Conservation (phyloP, 2,888 invertebrate species). For the Cataglyphis rosenhaueri region DNA sequence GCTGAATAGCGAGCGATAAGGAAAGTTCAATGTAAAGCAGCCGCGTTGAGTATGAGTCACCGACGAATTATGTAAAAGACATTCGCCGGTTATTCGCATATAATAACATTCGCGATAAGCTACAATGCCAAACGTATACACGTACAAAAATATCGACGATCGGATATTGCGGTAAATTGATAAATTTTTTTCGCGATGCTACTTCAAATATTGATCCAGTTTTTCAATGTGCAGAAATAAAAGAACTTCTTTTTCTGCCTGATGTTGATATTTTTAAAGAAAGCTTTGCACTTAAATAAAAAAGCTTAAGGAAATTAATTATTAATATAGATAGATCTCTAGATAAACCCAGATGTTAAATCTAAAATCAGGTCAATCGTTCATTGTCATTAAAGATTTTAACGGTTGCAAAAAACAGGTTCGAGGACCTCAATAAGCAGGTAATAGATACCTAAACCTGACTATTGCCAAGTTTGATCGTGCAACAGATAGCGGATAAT, state of each 20-base stretch:
- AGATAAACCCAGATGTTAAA: background rate
- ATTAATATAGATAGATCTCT: background rate
- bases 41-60: conserved; percentile 54
- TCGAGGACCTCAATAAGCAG: conserved; percentile 65
- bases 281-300: background rate
- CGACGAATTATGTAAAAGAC: conserved; percentile 50
- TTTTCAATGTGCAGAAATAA: conserved; percentile 5
- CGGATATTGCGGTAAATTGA: conserved; percentile 1
- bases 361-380: background rate
- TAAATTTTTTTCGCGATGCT: background rate
- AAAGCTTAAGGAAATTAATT: background rate
- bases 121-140: conserved; percentile 16
- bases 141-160: background rate
- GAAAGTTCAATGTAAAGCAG: conserved; percentile 21
- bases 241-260: background rate
- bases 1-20: background rate
- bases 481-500: conserved; percentile 16
- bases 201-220: conserved; percentile 26
- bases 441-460: conserved; percentile 45
- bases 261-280: background rate
- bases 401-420: conserved; percentile 19
- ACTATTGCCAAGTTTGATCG: conserved; percentile 24
- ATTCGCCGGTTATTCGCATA: conserved; percentile 31
- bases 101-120: conserved; percentile 28
- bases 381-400: background rate